Base-by-base conservation (phyloP, 1,140 invertebrate species). In the Aphis craccivora region DNA sequence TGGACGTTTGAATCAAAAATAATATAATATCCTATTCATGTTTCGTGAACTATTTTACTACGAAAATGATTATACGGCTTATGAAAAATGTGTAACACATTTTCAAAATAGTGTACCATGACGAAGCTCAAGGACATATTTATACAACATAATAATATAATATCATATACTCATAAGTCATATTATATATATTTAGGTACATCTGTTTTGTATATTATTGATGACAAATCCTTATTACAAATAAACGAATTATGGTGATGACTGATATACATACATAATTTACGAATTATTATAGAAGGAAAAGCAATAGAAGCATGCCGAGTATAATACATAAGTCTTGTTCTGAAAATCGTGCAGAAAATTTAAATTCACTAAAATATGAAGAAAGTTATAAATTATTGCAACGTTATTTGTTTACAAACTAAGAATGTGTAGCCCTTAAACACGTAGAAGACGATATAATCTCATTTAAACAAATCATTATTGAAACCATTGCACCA, bases 391-490 rank as follows among this genome's bases (percentile, higher is more conserved):
- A 60, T 30, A 60, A 30, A 60, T 60, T 60, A 5, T n/a, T n/a
- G 5, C n/a, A 76, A 76, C 60, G 11, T 76, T 76, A n/a, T n/a
- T 20, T 1, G 30, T 67, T 30, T 67, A 14, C 0, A 18, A 18
- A 76, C n/a, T 76, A 18, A 76, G 14, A 76, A 76, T 30, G 5
- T 76, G 5, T 18, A 18, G 14, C 30, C n/a, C n/a, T 76, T 35
- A n/a, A 35, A 60, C 9, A 14, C 30, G 11, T 76, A 76, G 18
- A 14, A 76, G n/a, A 76, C n/a, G 11, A n/a, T 76, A n/a, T n/a
- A n/a, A 76, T 76, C 60, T 18, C 60, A 76, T 76, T 76, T n/a
- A 76, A n/a, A n/a, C 60, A 76, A 76, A 76, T 76, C n/a, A 76
- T 76, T 76, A 76, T 76, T 5, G n/a, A 18, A 20, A 76, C 14